These are phyloP conservation scores for Agelastica alni DNA, from an alignment of 2,888 invertebrate species.

Conservation along the genomic window DNA sequence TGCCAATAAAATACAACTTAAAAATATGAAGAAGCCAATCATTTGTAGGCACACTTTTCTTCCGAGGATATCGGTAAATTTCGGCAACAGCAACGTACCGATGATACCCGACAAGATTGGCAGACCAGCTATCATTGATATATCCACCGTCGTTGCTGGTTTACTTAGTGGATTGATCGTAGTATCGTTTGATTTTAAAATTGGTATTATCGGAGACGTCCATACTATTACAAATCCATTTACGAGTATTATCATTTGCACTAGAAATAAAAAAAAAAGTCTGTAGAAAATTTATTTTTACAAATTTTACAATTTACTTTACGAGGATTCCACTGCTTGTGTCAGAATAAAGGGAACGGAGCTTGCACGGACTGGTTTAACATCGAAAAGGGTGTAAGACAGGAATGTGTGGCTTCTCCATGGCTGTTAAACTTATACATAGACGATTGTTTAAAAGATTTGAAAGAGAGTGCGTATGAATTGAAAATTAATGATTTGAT, in stretches of 20 bases:
- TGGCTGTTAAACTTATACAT: too few species aligned
- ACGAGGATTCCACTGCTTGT: too few species aligned
- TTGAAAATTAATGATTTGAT: too few species aligned
- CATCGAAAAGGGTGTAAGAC: too few species aligned
- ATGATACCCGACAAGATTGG: conserved; percentile 24
- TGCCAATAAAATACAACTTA: conserved; percentile 49
- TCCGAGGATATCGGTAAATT: conserved; percentile 52
- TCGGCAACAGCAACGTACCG: conserved; percentile 30
- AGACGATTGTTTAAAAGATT: too few species aligned
- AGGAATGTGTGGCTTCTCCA: too few species aligned
- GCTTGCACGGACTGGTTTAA: too few species aligned
- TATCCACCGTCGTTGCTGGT: conserved; percentile 27
- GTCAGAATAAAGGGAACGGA: too few species aligned
- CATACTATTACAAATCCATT: conserved; percentile 27
- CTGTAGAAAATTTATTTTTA: too few species aligned
- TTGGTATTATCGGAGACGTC: conserved; percentile 36
- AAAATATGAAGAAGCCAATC: conserved; percentile 65
- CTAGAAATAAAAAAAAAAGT: too few species aligned
- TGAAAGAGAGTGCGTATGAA: too few species aligned
- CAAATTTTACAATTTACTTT: too few species aligned
- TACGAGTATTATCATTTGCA: not conserved
- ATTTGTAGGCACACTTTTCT: conserved; percentile 69
- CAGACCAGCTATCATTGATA: conserved; percentile 34
- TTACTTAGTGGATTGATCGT: conserved; percentile 31
- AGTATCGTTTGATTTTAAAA: conserved; percentile 25